phyloP scores from a whole-genome alignment of 2,888 invertebrate genomes.

The Aspidiotus rigidus region DNA sequence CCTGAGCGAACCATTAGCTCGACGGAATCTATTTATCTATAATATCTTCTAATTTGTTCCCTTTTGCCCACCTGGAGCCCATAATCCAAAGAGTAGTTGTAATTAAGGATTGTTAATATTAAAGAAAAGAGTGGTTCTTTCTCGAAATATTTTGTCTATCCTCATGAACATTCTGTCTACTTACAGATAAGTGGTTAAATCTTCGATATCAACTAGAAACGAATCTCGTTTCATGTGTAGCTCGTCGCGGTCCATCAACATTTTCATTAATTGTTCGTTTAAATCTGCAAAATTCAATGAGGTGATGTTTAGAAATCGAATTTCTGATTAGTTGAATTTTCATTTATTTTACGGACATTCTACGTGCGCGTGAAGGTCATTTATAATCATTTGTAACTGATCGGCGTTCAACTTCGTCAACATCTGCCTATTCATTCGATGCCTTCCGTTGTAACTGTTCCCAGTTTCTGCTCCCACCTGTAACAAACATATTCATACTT shows the following conservation, averaged over 20 bases:
- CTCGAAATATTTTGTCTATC: no score
- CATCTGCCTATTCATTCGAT: constrained; percentile 72
- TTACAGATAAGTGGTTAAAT: constrained; percentile 52
- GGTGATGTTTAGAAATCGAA: no score
- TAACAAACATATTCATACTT: constrained; percentile 28
- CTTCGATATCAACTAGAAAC: constrained; percentile 94
- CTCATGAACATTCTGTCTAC: not conserved
- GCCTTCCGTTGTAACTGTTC: constrained; percentile 59
- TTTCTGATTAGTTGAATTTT: no score
- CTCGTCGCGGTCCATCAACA: constrained; percentile 86
- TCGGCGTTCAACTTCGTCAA: constrained; percentile 89
- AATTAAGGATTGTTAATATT: no score
- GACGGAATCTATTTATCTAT: no score
- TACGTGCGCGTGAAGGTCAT: constrained; percentile 88
- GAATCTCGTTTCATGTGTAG: constrained; percentile 97
- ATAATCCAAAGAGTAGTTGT: no score
- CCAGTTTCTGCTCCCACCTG: constrained; percentile 72
- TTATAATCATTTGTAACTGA: constrained; percentile 86
- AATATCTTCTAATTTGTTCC: no score
- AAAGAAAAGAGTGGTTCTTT: no score
- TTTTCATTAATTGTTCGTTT: constrained; percentile 80
- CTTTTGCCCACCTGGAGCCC: no score
- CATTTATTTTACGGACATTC: constrained; percentile 50
- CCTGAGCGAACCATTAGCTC: no score
- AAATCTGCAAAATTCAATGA: constrained; percentile 47